phyloP scores from a whole-genome alignment of 2,797 vertebrate genomes.

The Nasua narica region DNA sequence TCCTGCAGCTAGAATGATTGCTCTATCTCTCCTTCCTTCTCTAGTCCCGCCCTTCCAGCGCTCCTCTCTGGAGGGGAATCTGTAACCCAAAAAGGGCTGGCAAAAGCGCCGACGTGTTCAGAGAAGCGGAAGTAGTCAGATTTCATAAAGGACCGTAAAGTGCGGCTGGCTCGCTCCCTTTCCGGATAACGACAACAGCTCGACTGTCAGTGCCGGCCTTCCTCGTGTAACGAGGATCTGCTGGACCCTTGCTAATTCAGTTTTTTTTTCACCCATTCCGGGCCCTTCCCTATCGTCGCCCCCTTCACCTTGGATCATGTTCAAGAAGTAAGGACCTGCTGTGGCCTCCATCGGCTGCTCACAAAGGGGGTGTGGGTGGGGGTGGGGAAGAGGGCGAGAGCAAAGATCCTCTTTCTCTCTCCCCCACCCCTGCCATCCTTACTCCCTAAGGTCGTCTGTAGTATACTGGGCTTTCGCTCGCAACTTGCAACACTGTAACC shows the following conservation, averaged over 20 bases:
- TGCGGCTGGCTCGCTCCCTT: not conserved
- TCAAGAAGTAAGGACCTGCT: constrained; percentile 74
- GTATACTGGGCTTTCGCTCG: constrained; percentile 32
- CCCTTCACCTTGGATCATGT: constrained; percentile 73
- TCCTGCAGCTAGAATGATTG: not conserved
- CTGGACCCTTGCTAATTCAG: constrained; percentile 47
- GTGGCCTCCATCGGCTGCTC: constrained; percentile 52
- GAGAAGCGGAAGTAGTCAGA: constrained; percentile 68
- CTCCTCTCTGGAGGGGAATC: not conserved
- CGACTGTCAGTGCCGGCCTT: constrained; percentile 52
- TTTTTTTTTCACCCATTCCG: not conserved
- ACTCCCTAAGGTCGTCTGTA: constrained; percentile 47
- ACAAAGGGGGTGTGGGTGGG: constrained; percentile 55
- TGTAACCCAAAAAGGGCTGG: not conserved
- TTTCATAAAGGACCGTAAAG: constrained; percentile 56
- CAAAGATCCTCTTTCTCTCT: constrained; percentile 65
- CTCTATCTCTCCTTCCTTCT: not conserved
- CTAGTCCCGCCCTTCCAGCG: constrained; percentile 58
- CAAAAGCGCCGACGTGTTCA: constrained; percentile 28
- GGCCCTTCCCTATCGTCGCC: constrained; percentile 56
- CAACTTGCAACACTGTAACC: constrained; percentile 43
- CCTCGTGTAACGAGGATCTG: constrained; percentile 32
- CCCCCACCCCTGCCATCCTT: constrained; percentile 56
- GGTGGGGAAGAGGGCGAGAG: constrained; percentile 66
- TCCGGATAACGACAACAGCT: constrained; percentile 55